These are phyloP conservation scores for cat (Felis catus) DNA, from an alignment of 2,113 vertebrate genomes.

Conservation along the genomic window F.catus_Fca126_mat1.0 CM031412.1:158073501-158074000, in stretches of 20 bases:
- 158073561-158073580: not conserved
- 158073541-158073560: not conserved
- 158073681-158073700: not conserved
- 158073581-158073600: not conserved
- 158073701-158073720: not conserved
- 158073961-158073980: not conserved
- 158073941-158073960: not conserved
- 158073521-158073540: not conserved
- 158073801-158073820: not conserved
- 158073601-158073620: rapidly evolving
- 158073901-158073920: not conserved
- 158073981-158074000: not conserved
- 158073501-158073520: not conserved
- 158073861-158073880: not conserved
- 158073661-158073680: not conserved
- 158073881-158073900: not conserved
- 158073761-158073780: not conserved
- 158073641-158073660: not conserved
- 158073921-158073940: not conserved
- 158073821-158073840: not conserved
- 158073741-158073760: not conserved
- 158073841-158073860: not conserved
- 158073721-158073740: not conserved
- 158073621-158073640: not conserved
- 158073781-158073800: not conserved